phyloP scores from a whole-genome alignment of 2,797 vertebrate genomes.

The Rhodeus uyekii region DNA sequence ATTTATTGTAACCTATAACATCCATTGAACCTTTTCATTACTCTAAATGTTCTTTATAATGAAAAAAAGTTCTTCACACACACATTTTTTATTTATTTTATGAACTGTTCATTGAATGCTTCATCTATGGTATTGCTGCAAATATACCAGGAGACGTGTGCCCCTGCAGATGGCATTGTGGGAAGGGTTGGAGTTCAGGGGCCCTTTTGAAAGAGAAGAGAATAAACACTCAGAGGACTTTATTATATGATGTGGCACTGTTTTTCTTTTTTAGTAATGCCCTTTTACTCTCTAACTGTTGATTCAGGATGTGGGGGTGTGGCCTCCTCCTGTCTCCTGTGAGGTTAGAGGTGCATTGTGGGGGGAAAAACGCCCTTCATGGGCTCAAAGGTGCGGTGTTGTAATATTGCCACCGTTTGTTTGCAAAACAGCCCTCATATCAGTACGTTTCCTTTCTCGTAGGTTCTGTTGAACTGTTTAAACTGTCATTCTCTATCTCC shows the following conservation, averaged over 20 bases:
- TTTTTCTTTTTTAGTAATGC: not conserved
- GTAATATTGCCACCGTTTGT: slow-evolving; percentile 45
- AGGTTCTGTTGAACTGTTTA: not conserved
- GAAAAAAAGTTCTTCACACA: not conserved
- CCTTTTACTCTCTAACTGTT: slow-evolving; percentile 2
- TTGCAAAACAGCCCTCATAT: slow-evolving; percentile 53
- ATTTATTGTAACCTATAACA: not conserved
- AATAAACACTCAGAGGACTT: slow-evolving; percentile 10
- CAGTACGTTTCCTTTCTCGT: slow-evolving; percentile 17
- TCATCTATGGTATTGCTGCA: not conserved
- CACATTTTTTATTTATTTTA: too few species aligned
- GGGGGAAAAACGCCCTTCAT: not conserved
- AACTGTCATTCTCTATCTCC: slow-evolving; percentile 42
- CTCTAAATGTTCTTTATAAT: not conserved
- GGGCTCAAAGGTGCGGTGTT: slow-evolving; percentile 44
- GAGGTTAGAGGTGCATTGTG: slow-evolving; percentile 35
- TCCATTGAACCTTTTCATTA: not conserved
- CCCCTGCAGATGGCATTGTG: slow-evolving; percentile 42
- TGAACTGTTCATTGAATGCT: not conserved
- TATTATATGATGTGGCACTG: slow-evolving; percentile 27
- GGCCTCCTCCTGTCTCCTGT: not conserved
- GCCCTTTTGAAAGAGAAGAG: slow-evolving; percentile 9
- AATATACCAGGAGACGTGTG: slow-evolving; percentile 2
- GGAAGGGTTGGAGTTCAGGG: slow-evolving; percentile 25
- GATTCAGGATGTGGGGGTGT: slow-evolving; percentile 1